Conservation (phyloP, 2,888 invertebrate species). For the Acanthopleura granulata region DNA sequence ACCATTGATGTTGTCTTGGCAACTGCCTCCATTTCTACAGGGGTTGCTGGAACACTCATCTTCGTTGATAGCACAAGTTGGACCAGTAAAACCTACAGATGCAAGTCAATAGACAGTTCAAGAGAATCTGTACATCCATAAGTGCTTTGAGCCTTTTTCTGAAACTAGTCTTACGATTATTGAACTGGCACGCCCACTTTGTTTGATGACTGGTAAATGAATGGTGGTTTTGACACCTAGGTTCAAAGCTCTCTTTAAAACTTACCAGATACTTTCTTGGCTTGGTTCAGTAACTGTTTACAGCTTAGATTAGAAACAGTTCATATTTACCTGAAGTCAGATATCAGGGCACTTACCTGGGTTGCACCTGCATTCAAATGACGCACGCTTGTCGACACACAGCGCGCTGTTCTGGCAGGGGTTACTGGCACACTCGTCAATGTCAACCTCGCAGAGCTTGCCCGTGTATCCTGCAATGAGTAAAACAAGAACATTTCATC, state of each 20-base stretch:
- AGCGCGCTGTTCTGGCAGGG: constrained; percentile 19
- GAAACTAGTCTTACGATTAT: no score
- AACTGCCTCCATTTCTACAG: constrained; percentile 57
- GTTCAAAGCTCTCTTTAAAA: no score
- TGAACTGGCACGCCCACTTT: no score
- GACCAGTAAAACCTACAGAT: constrained; percentile 24
- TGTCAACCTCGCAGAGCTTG: constrained; percentile 82
- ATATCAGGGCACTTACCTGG: constrained; percentile 10
- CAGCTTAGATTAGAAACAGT: no score
- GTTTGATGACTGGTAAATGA: no score
- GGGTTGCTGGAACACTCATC: constrained; percentile 49
- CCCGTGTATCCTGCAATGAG: constrained; percentile 30
- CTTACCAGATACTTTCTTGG: no score
- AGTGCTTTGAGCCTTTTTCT: no score
- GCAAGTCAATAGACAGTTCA: no score
- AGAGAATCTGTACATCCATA: no score
- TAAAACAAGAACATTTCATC: background rate
- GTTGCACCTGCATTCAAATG: constrained; percentile 15
- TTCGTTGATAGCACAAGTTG: constrained; percentile 38
- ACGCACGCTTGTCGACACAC: constrained; percentile 17
- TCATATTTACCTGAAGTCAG: no score
- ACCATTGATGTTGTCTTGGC: constrained; percentile 32
- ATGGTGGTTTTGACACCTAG: no score
- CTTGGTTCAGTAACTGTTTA: no score
- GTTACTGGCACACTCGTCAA: constrained; percentile 73